Conservation (phyloP, 2,888 invertebrate species). For the Scrobipalpa costella region DNA sequence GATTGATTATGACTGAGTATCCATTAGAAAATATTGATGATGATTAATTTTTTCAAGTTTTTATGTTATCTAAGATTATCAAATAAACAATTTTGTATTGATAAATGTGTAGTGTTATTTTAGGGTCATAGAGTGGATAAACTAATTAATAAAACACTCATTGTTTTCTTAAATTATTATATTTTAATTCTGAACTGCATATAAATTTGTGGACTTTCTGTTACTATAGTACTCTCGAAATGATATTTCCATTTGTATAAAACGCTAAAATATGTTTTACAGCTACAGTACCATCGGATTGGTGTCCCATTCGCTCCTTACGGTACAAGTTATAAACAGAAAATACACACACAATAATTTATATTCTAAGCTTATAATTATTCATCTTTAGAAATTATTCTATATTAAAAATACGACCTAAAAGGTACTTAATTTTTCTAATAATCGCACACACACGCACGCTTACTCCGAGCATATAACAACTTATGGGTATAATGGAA, state of each 20-base stretch:
- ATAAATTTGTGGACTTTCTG: constrained; percentile 81
- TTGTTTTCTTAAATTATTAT: constrained; percentile 73
- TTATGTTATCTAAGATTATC: not conserved
- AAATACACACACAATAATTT: constrained; percentile 79
- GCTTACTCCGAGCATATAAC: constrained; percentile 55
- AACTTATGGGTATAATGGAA: constrained; percentile 54
- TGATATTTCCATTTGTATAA: constrained; percentile 76
- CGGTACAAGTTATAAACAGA: constrained; percentile 70
- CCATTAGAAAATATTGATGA: constrained; percentile 77
- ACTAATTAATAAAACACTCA: constrained; percentile 45
- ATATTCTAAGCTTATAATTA: constrained; percentile 73
- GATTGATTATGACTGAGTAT: constrained; percentile 87
- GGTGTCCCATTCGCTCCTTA: constrained; percentile 57
- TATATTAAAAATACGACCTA: constrained; percentile 71
- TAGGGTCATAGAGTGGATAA: not conserved
- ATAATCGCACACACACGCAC: constrained; percentile 64
- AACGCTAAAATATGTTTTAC: constrained; percentile 74
- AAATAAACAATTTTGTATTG: not conserved
- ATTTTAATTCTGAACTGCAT: constrained; percentile 79
- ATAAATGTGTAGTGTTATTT: not conserved
- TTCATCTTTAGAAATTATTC: constrained; percentile 68
- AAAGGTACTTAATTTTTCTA: constrained; percentile 69
- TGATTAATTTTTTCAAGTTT: constrained; percentile 47
- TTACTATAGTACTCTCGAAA: constrained; percentile 77
- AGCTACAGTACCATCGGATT: constrained; percentile 70